Conservation (phyloP, 2,113 vertebrate species). For the Kobus ellipsiprymnus region DNA sequence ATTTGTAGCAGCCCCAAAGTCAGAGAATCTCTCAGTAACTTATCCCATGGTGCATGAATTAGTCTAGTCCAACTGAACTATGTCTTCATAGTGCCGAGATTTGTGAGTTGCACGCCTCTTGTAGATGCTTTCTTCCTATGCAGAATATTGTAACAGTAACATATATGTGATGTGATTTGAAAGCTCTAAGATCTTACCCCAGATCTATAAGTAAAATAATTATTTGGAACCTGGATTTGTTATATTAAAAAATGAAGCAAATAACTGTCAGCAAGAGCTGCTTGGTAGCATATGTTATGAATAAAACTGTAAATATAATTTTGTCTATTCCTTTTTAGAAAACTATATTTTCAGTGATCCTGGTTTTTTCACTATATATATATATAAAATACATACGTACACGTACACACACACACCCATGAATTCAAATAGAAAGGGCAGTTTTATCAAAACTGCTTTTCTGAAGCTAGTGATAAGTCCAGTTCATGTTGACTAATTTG, state of each 20-base stretch:
- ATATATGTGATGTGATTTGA: background rate
- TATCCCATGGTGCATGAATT: background rate
- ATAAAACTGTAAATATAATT: background rate
- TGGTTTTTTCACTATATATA: background rate
- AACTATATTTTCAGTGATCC: background rate
- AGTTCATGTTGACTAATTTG: background rate
- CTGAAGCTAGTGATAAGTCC: slow-evolving; percentile 4
- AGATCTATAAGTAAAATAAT: background rate
- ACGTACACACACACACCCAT: background rate
- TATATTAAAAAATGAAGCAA: background rate
- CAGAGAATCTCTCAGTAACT: background rate
- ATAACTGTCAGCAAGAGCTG: background rate
- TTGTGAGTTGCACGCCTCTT: background rate
- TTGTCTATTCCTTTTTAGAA: background rate
- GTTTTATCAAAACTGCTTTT: background rate
- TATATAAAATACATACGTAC: background rate
- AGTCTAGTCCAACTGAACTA: background rate
- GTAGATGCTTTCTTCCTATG: background rate
- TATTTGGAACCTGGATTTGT: slow-evolving; percentile 7
- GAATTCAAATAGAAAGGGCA: background rate
- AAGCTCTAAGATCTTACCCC: background rate
- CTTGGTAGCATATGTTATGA: background rate
- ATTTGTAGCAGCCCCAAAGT: background rate
- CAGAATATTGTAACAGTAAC: background rate
- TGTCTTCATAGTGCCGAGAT: background rate